These are phyloP conservation scores for Apamea sordens DNA, from an alignment of 2,888 invertebrate species.

Conservation along the genomic window DNA sequence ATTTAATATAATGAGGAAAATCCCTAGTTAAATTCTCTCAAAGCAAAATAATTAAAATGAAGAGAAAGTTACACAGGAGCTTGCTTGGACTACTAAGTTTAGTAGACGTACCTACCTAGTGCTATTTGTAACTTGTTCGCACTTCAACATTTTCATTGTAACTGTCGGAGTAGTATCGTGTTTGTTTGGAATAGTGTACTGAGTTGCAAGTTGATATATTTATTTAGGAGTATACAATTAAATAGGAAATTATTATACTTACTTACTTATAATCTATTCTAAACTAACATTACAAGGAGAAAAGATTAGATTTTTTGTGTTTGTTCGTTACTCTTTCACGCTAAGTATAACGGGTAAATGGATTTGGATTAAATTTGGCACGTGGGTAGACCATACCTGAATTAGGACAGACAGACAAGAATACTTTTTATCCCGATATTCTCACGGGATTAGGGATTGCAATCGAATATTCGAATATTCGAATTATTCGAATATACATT, in stretches of 20 bases:
- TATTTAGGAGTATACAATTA: too few species aligned
- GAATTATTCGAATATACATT: too few species aligned
- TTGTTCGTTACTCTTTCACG: too few species aligned
- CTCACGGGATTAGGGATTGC: background rate
- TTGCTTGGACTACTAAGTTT: conserved; percentile 24
- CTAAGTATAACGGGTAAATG: background rate
- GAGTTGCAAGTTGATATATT: background rate
- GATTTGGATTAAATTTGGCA: background rate
- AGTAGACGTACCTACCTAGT: conserved; percentile 33
- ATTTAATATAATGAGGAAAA: conserved; percentile 22
- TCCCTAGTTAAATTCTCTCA: conserved; percentile 18
- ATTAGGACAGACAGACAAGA: background rate
- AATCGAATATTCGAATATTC: too few species aligned
- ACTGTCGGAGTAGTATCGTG: conserved; percentile 9
- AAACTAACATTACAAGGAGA: too few species aligned
- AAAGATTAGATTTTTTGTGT: too few species aligned
- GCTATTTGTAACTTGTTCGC: conserved; percentile 33
- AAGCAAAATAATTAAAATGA: conserved; percentile 49
- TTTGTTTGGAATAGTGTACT: conserved; percentile 3
- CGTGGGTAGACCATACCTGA: background rate
- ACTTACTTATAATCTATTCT: background rate
- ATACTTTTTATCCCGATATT: background rate
- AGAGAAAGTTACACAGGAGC: conserved; percentile 23
- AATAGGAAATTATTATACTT: background rate
- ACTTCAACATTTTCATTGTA: conserved; percentile 19